phyloP scores from a whole-genome alignment of 2,888 invertebrate species.

The Linnaemya vulpina region DNA sequence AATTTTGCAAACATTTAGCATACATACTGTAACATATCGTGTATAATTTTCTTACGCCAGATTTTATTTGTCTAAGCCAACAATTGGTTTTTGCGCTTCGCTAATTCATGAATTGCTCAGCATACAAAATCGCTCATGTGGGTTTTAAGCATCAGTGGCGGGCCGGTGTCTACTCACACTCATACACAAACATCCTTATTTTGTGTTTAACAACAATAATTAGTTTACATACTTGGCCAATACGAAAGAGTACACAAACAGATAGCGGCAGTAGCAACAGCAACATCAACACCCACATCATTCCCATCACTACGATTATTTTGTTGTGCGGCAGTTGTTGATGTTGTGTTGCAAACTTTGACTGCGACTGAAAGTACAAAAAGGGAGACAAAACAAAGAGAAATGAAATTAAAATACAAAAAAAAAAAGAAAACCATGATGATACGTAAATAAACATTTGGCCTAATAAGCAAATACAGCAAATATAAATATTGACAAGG shows the following conservation, averaged over 20 bases:
- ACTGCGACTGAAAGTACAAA: constrained; percentile 53
- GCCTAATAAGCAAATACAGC: constrained; percentile 75
- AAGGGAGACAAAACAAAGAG: constrained; percentile 40
- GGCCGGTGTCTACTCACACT: not conserved
- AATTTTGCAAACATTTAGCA: not conserved
- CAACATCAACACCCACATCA: constrained; percentile 19
- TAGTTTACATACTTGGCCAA: constrained; percentile 71
- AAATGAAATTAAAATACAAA: constrained; percentile 61
- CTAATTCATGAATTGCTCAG: constrained; percentile 67
- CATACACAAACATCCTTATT: constrained; percentile 44
- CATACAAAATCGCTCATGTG: constrained; percentile 15
- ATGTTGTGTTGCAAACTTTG: constrained; percentile 48
- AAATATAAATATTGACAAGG: constrained; percentile 74
- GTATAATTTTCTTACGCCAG: constrained; percentile 27
- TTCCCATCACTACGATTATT: constrained; percentile 30
- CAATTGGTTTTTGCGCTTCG: constrained; percentile 73
- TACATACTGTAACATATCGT: not conserved
- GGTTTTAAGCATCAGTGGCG: constrained; percentile 3
- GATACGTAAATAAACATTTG: constrained; percentile 74
- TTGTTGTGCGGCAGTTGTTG: constrained; percentile 22
- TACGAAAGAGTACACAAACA: constrained; percentile 35
- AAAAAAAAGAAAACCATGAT: constrained; percentile 18
- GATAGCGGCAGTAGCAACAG: constrained; percentile 22
- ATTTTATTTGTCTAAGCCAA: constrained; percentile 68
- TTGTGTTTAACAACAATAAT: constrained; percentile 66